Percentiles rank a stretch among this genome's conserved stretches.
phyloP scores from a whole-genome alignment of 2,113 vertebrate species.

The Scatophagus argus region DNA sequence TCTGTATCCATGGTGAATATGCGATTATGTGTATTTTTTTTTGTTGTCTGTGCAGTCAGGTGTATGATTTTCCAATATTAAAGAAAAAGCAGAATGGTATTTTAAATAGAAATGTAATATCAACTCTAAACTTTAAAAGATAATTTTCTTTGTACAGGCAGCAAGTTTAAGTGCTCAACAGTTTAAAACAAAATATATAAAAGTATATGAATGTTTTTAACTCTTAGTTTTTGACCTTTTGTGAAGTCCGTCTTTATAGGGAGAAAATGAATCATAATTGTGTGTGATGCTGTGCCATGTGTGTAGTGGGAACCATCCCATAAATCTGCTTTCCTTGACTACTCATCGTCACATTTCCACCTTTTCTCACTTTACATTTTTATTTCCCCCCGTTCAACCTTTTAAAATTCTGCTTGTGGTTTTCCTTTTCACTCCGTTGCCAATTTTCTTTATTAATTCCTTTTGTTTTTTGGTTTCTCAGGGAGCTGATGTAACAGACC shows the following conservation, averaged over 20 bases:
- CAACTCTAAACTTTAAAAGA: too few relatives aligned
- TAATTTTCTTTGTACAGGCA: too few relatives aligned
- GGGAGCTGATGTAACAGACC: constrained; percentile 93
- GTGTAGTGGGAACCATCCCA: constrained; percentile 13
- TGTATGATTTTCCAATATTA: too few relatives aligned
- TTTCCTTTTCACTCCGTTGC: neutral
- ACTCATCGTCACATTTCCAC: neutral
- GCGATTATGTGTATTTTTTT: too few relatives aligned
- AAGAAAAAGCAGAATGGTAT: too few relatives aligned
- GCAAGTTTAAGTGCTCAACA: neutral
- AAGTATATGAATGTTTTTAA: neutral
- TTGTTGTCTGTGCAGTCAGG: too few relatives aligned
- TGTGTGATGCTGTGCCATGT: constrained; percentile 18
- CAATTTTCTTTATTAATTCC: neutral
- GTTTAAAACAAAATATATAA: neutral
- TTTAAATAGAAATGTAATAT: too few relatives aligned
- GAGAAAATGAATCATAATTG: constrained; percentile 47
- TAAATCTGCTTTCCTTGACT: neutral
- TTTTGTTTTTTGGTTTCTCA: constrained; percentile 66
- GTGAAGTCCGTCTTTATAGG: constrained; percentile 2
- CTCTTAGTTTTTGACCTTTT: neutral
- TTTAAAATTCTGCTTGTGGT: neutral
- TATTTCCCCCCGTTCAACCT: neutral
- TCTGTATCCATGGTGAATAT: neutral
- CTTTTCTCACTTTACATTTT: neutral